phyloP scores from a whole-genome alignment of 2,113 vertebrate species.

The Neotoma lepida region DNA sequence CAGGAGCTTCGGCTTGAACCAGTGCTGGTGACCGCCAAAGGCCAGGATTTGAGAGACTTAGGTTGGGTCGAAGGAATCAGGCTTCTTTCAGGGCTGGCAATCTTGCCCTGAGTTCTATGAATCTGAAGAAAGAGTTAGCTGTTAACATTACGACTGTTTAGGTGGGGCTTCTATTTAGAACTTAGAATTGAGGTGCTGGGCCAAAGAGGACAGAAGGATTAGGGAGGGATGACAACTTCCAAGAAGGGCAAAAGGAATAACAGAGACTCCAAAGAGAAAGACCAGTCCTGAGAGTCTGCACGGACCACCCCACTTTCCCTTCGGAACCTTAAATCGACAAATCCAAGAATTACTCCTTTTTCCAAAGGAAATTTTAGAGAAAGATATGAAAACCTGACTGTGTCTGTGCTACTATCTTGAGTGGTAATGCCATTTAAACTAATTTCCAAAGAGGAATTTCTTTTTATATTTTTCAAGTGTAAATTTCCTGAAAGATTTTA shows the following conservation, averaged over 20 bases:
- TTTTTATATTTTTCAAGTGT: conserved; percentile 3
- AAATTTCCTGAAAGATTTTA: conserved; percentile 22
- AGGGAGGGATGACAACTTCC: not conserved
- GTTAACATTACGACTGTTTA: not conserved
- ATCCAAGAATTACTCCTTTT: not conserved
- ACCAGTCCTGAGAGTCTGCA: not conserved
- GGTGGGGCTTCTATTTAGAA: not conserved
- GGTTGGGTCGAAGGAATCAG: not conserved
- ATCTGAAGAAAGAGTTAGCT: not conserved
- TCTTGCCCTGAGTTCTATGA: not conserved
- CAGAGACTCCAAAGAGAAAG: not conserved
- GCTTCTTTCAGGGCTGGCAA: not conserved
- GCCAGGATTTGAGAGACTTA: not conserved
- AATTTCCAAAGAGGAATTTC: not conserved
- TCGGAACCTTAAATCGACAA: conserved; percentile 11
- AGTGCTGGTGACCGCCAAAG: not conserved
- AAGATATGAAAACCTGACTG: not conserved
- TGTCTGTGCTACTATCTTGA: not conserved
- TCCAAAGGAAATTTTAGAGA: conserved; percentile 39
- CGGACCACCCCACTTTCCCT: not conserved
- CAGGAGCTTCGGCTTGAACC: not conserved
- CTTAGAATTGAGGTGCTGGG: not conserved
- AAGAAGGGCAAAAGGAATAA: not conserved
- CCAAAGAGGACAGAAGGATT: not conserved
- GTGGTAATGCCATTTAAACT: not conserved